Evolutionary conservation across 2,113 vertebrate species (phyloP).

Genomic region (Macrotis lagotis): DNA sequence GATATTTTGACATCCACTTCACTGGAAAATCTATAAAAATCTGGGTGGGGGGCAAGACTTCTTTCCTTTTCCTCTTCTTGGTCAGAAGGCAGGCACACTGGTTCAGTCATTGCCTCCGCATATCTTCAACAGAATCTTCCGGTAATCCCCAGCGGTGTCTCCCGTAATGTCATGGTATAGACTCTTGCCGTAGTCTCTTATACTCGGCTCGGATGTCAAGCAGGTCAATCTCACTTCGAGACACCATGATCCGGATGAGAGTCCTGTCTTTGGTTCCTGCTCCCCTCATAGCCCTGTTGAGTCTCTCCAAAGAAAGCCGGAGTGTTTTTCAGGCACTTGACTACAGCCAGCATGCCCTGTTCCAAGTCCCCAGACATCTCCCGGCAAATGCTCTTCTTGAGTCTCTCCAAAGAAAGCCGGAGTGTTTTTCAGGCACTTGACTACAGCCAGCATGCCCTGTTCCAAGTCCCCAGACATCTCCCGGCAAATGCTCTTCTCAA

Average conservation of each 20-base stretch:
- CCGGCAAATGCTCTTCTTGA: too few relatives aligned
- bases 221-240: constrained; percentile 94
- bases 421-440: neutral
- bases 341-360: constrained; percentile 80
- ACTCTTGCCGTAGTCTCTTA: constrained; percentile 90
- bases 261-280: constrained; percentile 95
- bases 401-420: neutral
- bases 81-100: constrained; percentile 34
- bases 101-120: constrained; percentile 95
- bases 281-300: constrained; percentile 95
- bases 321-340: constrained; percentile 96
- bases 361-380: neutral
- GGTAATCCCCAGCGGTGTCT: constrained; percentile 96
- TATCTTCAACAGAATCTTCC: constrained; percentile 95
- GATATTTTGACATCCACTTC: neutral
- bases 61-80: neutral
- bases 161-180: too few relatives aligned
- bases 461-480: constrained; percentile 98
- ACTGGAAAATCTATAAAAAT: constrained; percentile 19
- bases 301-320: constrained; percentile 94
- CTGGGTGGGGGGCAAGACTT: neutral
- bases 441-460: constrained; percentile 96
- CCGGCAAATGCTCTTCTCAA: constrained; percentile 94
- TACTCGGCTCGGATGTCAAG: constrained; percentile 94
- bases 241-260: constrained; percentile 96